These are phyloP conservation scores for Camelus bactrianus DNA, from an alignment of 2,113 vertebrate genomes.

Conservation along the genomic window DNA sequence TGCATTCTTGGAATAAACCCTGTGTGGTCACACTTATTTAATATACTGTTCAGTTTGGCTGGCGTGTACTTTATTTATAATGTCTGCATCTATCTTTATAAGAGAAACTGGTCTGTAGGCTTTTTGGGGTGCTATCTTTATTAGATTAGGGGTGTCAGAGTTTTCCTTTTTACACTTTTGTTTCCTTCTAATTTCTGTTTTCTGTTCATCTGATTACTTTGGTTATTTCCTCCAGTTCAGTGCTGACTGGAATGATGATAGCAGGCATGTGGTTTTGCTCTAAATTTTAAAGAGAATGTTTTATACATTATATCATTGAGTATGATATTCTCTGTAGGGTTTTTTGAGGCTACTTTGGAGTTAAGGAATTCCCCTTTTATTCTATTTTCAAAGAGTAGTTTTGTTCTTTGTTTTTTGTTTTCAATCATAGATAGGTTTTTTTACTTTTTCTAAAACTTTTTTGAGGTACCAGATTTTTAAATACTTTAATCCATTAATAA, in stretches of 20 bases:
- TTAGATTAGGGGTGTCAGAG: neutral
- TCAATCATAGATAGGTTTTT: neutral
- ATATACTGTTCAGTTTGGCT: neutral
- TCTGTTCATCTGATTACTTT: neutral
- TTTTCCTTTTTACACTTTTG: neutral
- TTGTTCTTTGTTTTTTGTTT: constrained; percentile 38
- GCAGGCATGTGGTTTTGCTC: neutral
- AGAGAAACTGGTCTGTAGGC: neutral
- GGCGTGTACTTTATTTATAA: neutral
- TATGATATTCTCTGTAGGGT: neutral
- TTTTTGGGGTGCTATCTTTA: neutral
- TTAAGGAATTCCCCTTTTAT: constrained; percentile 43
- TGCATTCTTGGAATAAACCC: neutral
- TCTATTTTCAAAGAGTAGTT: constrained; percentile 19
- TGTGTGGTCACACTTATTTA: neutral
- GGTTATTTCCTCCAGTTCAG: neutral
- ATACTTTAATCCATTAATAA: neutral
- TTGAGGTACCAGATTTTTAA: neutral
- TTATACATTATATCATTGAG: neutral
- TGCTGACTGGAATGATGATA: neutral
- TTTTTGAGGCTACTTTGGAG: neutral
- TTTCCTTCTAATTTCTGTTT: neutral
- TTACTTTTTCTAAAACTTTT: neutral
- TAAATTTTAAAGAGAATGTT: constrained; percentile 12
- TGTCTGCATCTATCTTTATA: neutral